Evolutionary conservation across 2,888 invertebrate species (phyloP).

Genomic region (Drosophila tripunctata): DNA sequence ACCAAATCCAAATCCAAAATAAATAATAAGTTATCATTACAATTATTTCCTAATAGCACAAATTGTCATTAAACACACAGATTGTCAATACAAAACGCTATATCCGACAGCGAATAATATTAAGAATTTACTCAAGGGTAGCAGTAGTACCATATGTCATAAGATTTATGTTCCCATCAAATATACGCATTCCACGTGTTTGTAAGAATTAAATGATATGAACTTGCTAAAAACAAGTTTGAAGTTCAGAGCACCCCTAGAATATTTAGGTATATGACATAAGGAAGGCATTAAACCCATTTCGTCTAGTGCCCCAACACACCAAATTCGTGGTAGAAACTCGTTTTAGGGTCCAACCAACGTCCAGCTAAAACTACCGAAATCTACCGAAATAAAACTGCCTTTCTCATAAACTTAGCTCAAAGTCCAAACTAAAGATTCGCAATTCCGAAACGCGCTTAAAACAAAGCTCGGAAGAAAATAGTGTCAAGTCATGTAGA

Average conservation of each 20-base stretch:
- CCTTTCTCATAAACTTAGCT: slow-evolving; percentile 10
- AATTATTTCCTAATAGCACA: slow-evolving; percentile 33
- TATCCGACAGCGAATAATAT: slow-evolving; percentile 8
- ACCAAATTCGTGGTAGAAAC: slow-evolving; percentile 26
- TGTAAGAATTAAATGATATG: too few species aligned
- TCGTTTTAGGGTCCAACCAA: slow-evolving; percentile 50
- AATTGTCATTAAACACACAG: slow-evolving; percentile 7
- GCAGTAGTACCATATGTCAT: too few species aligned
- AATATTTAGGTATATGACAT: background rate
- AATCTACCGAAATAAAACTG: slow-evolving; percentile 22
- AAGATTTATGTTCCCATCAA: slow-evolving; percentile 7
- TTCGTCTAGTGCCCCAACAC: slow-evolving; percentile 16
- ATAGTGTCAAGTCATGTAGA: too few species aligned
- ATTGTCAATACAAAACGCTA: background rate
- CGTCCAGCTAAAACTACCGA: too few species aligned
- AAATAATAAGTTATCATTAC: slow-evolving; percentile 36
- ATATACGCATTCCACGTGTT: slow-evolving; percentile 14
- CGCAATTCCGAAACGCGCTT: slow-evolving; percentile 31
- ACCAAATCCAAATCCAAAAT: too few species aligned
- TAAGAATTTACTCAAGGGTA: too few species aligned
- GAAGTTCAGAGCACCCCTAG: slow-evolving; percentile 49
- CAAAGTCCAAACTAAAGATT: slow-evolving; percentile 19
- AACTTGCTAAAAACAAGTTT: slow-evolving; percentile 29
- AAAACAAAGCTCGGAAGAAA: too few species aligned
- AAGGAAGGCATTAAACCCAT: slow-evolving; percentile 51